Conservation (phyloP, 2,113 vertebrate species). For the Abramis brama region DNA sequence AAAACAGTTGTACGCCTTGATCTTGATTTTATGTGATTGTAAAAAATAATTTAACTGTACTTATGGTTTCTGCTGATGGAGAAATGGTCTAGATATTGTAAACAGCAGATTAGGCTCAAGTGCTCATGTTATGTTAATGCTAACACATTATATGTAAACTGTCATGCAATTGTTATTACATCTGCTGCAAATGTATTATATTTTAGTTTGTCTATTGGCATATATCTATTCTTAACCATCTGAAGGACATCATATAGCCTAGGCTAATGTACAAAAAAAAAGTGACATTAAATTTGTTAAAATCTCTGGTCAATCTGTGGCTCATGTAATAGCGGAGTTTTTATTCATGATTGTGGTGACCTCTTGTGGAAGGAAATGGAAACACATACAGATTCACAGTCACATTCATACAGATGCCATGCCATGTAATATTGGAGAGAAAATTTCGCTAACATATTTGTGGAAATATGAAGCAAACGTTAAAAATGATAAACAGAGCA, state of each 20-base stretch:
- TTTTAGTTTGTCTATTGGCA: neutral
- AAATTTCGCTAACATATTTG: too few species aligned
- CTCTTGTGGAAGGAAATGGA: conserved; percentile 69
- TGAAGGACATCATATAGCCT: neutral
- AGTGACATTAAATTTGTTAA: neutral
- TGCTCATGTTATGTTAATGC: too few species aligned
- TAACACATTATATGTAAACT: neutral
- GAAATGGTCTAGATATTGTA: conserved; percentile 52
- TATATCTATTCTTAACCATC: neutral
- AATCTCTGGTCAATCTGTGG: neutral
- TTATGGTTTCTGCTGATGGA: conserved; percentile 25
- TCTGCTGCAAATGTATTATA: neutral
- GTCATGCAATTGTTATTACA: neutral
- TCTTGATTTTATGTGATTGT: neutral
- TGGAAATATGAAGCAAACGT: neutral
- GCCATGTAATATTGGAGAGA: neutral
- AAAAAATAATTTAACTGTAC: neutral
- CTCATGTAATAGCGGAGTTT: neutral
- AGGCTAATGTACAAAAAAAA: too few species aligned
- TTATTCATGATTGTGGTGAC: conserved; percentile 54
- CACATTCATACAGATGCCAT: neutral
- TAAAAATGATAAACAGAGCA: neutral
- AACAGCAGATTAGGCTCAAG: neutral
- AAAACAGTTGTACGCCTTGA: conserved; percentile 10
- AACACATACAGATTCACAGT: neutral